These are phyloP conservation scores for Eumerus sabulonum DNA, from an alignment of 2,888 invertebrate genomes.

Conservation along the genomic window DNA sequence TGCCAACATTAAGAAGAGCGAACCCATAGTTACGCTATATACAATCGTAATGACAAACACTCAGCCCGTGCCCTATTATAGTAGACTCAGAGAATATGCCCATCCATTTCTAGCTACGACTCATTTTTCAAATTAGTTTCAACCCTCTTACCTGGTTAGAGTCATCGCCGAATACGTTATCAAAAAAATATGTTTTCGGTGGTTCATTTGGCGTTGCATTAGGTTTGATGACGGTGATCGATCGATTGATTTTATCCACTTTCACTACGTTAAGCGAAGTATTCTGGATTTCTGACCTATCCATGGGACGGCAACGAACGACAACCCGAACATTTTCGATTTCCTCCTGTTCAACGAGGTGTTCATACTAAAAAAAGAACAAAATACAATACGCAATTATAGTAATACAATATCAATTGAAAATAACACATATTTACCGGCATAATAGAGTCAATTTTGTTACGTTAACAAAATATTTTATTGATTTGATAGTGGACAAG, in stretches of 20 bases:
- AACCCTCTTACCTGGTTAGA: conserved; percentile 78
- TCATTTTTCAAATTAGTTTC: too few species aligned
- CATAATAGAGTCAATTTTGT: conserved; percentile 22
- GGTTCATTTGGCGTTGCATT: conserved; percentile 86
- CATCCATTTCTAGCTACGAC: too few species aligned
- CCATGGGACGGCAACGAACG: conserved; percentile 95
- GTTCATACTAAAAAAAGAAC: conserved; percentile 37
- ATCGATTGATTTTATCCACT: conserved; percentile 87
- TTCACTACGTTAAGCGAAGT: conserved; percentile 86
- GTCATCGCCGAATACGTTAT: conserved; percentile 93
- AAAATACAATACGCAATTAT: not conserved
- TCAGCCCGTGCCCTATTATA: too few species aligned
- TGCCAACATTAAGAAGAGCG: too few species aligned
- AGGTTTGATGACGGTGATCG: conserved; percentile 88
- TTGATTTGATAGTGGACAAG: conserved; percentile 41
- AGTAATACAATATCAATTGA: not conserved
- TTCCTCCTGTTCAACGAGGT: conserved; percentile 79
- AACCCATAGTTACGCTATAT: too few species aligned
- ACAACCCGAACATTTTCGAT: conserved; percentile 98
- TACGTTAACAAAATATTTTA: conserved; percentile 17
- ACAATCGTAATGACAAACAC: too few species aligned
- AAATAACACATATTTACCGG: conserved; percentile 34
- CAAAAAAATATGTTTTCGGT: conserved; percentile 95
- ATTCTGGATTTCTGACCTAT: conserved; percentile 88
- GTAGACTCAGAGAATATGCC: too few species aligned